Percentiles rank a stretch among this genome's conserved stretches.
Evolutionary conservation across 2,888 invertebrate species (phyloP).

Genomic region (Fragum whitleyi): DNA sequence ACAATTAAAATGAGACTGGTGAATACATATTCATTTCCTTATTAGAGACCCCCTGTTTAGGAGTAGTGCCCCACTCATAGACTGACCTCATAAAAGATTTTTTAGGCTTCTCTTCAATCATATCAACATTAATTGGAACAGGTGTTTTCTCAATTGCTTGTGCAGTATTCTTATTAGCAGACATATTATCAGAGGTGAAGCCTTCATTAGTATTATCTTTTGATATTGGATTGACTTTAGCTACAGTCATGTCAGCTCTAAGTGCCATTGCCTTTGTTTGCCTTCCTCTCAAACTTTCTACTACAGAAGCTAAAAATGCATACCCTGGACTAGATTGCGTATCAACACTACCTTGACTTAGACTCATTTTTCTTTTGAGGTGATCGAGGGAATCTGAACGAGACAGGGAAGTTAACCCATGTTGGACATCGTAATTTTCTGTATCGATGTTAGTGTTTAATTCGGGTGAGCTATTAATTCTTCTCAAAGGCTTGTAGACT

Average conservation of each 20-base stretch:
- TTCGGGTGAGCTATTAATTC: slow-evolving; percentile 11
- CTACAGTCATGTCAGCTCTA: neutral
- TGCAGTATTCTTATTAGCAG: neutral
- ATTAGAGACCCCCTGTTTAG: slow-evolving; percentile 21
- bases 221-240: neutral
- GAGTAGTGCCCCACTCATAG: slow-evolving; percentile 30
- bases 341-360: neutral
- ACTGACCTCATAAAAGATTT: slow-evolving; percentile 22
- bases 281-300: neutral
- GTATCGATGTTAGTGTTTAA: neutral
- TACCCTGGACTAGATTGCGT: slow-evolving; percentile 1
- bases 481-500: neutral
- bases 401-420: neutral
- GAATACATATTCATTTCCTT: slow-evolving; percentile 51
- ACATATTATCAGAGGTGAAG: too few species aligned
- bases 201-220: neutral
- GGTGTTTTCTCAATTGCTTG: neutral
- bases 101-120: neutral
- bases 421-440: neutral
- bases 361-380: slow-evolving; percentile 1
- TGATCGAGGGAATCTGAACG: neutral
- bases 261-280: slow-evolving; percentile 3
- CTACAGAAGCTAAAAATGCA: slow-evolving; percentile 10
- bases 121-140: neutral
- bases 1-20: slow-evolving; percentile 33